These are phyloP conservation scores for Drosophila lowei DNA, from an alignment of 1,140 invertebrate genomes.

Conservation along the genomic window DNA sequence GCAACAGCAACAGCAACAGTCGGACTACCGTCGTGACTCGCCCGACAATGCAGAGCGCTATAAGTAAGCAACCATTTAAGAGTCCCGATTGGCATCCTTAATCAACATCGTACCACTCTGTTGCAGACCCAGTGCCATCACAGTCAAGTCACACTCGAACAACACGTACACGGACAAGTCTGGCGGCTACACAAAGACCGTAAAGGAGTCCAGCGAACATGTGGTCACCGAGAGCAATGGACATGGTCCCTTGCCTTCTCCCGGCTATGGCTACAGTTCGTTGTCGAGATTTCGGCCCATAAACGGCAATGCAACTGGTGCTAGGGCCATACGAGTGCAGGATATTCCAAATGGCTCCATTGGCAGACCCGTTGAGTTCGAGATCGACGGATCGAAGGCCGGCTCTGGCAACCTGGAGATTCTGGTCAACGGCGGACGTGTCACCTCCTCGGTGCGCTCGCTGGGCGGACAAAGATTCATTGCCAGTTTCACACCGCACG, in stretches of 20 bases:
- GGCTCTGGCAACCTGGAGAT: conserved; percentile 98
- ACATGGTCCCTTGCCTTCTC: conserved; percentile 27
- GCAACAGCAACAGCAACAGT: conserved; percentile 56
- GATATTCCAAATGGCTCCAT: conserved; percentile 93
- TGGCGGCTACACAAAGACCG: conserved; percentile 78
- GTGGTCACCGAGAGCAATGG: conserved; percentile 78
- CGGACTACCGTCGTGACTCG: conserved; percentile 67
- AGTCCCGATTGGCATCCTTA: not conserved
- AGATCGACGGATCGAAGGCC: conserved; percentile 97
- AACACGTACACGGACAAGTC: conserved; percentile 77
- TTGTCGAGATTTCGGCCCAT: conserved; percentile 81
- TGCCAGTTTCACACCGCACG: conserved; percentile 95
- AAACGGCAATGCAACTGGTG: conserved; percentile 84
- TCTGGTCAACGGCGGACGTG: conserved; percentile 96
- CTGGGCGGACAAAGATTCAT: conserved; percentile 95
- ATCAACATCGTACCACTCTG: not conserved
- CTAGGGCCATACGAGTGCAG: conserved; percentile 92
- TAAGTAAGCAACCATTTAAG: conserved; percentile 39
- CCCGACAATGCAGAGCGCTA: conserved; percentile 76
- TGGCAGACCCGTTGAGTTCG: conserved; percentile 96
- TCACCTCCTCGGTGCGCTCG: conserved; percentile 96
- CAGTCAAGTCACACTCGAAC: conserved; percentile 81
- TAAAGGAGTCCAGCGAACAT: conserved; percentile 81
- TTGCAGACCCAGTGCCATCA: conserved; percentile 82
- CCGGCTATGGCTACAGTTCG: conserved; percentile 69